Conservation (phyloP, 1,140 invertebrate species). For the Drosophila busckii region DNA sequence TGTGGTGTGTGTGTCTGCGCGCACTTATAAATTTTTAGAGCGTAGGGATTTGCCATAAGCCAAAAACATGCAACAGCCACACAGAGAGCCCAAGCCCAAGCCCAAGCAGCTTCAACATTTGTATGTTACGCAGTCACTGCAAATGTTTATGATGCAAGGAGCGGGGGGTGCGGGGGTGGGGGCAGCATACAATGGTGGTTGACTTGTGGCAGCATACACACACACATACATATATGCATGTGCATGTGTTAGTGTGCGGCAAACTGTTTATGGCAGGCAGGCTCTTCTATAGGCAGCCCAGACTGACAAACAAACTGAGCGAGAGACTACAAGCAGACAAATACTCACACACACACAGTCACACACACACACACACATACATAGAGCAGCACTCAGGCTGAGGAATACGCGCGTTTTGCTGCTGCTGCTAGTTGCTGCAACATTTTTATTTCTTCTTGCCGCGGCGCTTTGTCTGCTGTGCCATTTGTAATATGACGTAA, state of each 20-base stretch:
- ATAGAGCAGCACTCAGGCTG: slow-evolving; percentile 10
- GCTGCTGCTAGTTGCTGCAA: slow-evolving; percentile 43
- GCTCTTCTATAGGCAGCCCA: slow-evolving; percentile 27
- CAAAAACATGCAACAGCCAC: slow-evolving; percentile 56
- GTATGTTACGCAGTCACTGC: slow-evolving; percentile 21
- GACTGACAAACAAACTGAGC: slow-evolving; percentile 44
- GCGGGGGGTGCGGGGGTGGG: neutral
- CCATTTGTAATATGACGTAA: too few relatives aligned
- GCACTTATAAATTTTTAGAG: slow-evolving; percentile 75
- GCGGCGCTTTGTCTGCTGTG: slow-evolving; percentile 41
- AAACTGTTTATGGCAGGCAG: slow-evolving; percentile 63
- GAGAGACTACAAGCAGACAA: slow-evolving; percentile 13
- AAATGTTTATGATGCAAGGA: neutral
- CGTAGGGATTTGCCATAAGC: slow-evolving; percentile 70
- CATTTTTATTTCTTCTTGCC: slow-evolving; percentile 30
- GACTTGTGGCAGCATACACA: slow-evolving; percentile 7
- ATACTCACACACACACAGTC: too few relatives aligned
- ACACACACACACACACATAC: too few relatives aligned
- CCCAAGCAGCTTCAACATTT: slow-evolving; percentile 9
- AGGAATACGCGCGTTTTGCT: neutral
- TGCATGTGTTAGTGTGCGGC: slow-evolving; percentile 35
- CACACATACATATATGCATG: slow-evolving; percentile 1
- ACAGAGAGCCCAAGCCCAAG: slow-evolving; percentile 22
- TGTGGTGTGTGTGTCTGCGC: slow-evolving; percentile 25
- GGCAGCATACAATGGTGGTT: slow-evolving; percentile 17